phyloP scores from a whole-genome alignment of 1,140 invertebrate species.

The Solen grandis region DNA sequence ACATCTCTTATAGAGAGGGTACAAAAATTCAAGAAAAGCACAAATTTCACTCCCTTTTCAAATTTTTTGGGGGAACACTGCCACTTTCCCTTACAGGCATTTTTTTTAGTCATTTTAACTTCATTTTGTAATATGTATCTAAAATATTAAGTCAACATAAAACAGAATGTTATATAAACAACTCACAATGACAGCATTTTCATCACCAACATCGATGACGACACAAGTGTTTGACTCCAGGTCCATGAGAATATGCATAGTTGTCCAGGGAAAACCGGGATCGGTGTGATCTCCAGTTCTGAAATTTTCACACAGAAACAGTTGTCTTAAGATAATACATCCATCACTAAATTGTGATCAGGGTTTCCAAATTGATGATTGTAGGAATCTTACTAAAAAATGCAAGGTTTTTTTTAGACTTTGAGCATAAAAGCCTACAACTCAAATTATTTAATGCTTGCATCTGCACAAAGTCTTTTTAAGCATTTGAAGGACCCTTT shows the following conservation, averaged over 20 bases:
- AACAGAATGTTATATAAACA: too few species aligned
- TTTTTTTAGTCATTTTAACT: too few species aligned
- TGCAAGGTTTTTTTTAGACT: neutral
- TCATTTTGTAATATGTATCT: too few species aligned
- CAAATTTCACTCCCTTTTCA: too few species aligned
- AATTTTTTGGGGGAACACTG: too few species aligned
- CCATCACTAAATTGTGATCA: neutral
- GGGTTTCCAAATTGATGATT: neutral
- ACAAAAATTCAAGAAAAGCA: too few species aligned
- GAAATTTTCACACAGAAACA: slow-evolving; percentile 8
- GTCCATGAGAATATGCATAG: slow-evolving; percentile 73
- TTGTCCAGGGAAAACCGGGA: slow-evolving; percentile 74
- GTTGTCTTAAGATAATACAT: neutral
- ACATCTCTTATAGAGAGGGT: too few species aligned
- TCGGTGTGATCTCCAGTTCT: slow-evolving; percentile 73
- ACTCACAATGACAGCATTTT: slow-evolving; percentile 67
- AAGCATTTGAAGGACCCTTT: too few species aligned
- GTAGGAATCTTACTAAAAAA: neutral
- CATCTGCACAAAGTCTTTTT: too few species aligned
- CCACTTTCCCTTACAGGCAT: too few species aligned
- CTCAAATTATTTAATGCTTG: too few species aligned
- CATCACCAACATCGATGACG: slow-evolving; percentile 73
- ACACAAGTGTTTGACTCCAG: slow-evolving; percentile 62
- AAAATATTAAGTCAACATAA: too few species aligned
- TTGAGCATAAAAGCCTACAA: neutral